A percentile compares a stretch with the other conserved stretches of the same genome.
phyloP scores from a whole-genome alignment of 1,140 invertebrate genomes.

The Drosophila nikananu region DNA sequence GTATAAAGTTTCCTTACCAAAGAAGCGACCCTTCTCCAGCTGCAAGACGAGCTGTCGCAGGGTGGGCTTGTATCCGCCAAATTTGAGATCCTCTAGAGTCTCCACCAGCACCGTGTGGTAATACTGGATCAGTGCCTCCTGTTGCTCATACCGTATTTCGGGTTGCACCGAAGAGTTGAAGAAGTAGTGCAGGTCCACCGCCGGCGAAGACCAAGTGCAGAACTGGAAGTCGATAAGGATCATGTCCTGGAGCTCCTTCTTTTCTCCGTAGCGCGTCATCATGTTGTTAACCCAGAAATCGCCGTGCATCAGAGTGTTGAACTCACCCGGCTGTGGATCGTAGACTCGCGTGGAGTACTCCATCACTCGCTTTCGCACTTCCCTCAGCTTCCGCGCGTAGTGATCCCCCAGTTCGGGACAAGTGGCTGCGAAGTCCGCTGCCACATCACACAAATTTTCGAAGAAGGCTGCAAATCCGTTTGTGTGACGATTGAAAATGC shows the following conservation, averaged over 20 bases:
- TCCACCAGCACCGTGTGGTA: conserved; percentile 69
- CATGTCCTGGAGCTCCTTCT: conserved; percentile 85
- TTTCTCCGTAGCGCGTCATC: no score
- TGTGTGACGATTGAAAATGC: no score
- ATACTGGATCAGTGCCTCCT: conserved; percentile 65
- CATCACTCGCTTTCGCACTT: conserved; percentile 56
- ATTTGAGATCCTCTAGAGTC: conserved; percentile 62
- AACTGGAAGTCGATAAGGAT: conserved; percentile 85
- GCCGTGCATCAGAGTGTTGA: no score
- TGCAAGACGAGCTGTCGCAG: conserved; percentile 69
- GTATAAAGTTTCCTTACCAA: conserved; percentile 52
- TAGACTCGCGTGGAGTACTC: conserved; percentile 63
- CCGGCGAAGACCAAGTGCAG: conserved; percentile 72
- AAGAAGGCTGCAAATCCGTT: no score
- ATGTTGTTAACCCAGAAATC: no score
- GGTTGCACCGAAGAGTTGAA: conserved; percentile 60
- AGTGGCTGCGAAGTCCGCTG: no score
- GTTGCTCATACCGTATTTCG: conserved; percentile 44
- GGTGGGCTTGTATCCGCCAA: conserved; percentile 69
- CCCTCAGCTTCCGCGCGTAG: conserved; percentile 56
- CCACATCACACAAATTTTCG: no score
- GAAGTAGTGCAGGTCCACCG: conserved; percentile 79
- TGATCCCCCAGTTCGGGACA: conserved; percentile 48
- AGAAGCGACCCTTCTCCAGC: conserved; percentile 66
- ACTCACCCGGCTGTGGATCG: conserved; percentile 79